Evolutionary conservation across 2,113 vertebrate species (phyloP), one percentile per base, ranked within the genome.

Genomic region (Solenodon paradoxus): DNA sequence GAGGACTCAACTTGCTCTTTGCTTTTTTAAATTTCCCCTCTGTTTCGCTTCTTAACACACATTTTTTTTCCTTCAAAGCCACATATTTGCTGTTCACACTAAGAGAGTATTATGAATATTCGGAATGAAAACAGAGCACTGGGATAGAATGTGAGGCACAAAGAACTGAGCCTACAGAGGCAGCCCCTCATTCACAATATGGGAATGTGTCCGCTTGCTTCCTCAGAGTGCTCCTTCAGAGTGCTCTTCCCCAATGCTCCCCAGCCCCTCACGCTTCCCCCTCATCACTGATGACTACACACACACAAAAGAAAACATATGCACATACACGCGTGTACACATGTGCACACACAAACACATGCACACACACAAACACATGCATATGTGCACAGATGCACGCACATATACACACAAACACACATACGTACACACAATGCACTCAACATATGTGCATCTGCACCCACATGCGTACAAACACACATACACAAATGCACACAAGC

Each of bases 41-140:
- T 79, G 30, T 24, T 69, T 95, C 90, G 89, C 90, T 95, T 97
- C 96, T 96, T 90, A 87, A 87, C 42, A 78, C 13, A 68, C 3
- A 19, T 45, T 49, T 45, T 78, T 90, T 80, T 87, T 92, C 95
- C 94, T 97, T 97, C 95, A 94, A 97, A 98, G 96, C 92, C 86
- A 92, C 95, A 95, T 96, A 95, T 92, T 97, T 69, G 0, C 51
- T 8, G 72, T 89, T 92, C 96, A 94, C 75, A 81, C 97, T 96
- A 98, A 94, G 95, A 98, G 96, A 66, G 90, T n/a, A 93, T 95
- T 97, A 97, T 97, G 97, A 98, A 97, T 98, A 98, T 98, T 98
- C 97, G 96, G 82, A 97, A 80, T 86, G 96, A 95, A 98, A 96
- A 97, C 93, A 96, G 97, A 92, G 81, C 85, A 88, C 90, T 61